Evolutionary conservation across 2,797 vertebrate species (phyloP), one percentile per base, ranked within the genome.

Genomic region (Falco columbarius): DNA sequence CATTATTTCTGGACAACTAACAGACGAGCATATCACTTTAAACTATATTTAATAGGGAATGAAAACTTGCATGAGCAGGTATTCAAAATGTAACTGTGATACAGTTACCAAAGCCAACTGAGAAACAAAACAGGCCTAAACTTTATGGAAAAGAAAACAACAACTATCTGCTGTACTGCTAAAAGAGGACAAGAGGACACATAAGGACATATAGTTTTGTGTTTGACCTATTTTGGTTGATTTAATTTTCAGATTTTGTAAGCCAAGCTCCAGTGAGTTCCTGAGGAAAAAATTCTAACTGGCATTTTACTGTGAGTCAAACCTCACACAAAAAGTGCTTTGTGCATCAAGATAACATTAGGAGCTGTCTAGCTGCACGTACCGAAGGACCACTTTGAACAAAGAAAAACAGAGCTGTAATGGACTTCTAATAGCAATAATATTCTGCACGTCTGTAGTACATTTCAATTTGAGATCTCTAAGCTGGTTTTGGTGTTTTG

Each of bases 161-260:
- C 71, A 93, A 90, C 83, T 96, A 91, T 95, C 95, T 89, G 73
- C 96, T 85, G 61, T 68, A 95, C 94, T 96, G 85, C 71, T 77
- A 93, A 98, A 97, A 89, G 97, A 97, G 97, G 97, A 96, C 97
- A 81, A 95, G 90, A 95, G 98, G 98, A 98, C 97, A 97, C 81
- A 32, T 97, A 98, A 98, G 98, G 98, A 98, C 98, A 98, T 96
- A 97, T 89, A 95, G 96, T 96, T 97, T 97, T 95, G 96, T 96
- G 94, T 96, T 97, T 96, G 94, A 98, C 97, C 97, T 98, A 97
- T 98, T 98, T 98, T 97, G 96, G 97, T 98, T 98, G 98, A 98
- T 98, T 98, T 98, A 97, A 92, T 97, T 98, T 97, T 97, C 97
- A 97, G 97, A 98, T 96, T 98, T 97, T 97, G 97, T 98, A 98